phyloP scores from a whole-genome alignment of 2,888 invertebrate genomes.

The Poecilus cupreus region DNA sequence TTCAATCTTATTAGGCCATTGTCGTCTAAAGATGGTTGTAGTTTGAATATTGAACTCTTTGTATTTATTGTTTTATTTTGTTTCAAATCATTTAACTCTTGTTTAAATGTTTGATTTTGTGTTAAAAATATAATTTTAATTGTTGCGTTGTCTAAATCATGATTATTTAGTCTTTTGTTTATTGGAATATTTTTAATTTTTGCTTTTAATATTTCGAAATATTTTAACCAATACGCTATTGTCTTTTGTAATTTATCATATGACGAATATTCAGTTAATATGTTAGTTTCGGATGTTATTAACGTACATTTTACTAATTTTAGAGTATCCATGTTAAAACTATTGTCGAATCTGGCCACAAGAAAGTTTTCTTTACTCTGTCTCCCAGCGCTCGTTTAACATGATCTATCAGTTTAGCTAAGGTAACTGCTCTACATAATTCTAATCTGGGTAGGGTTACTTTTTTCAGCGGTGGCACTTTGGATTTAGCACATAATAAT shows the following conservation, averaged over 20 bases:
- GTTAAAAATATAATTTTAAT: too few relatives aligned
- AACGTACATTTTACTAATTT: too few relatives aligned
- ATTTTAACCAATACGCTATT: too few relatives aligned
- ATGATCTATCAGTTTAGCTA: slow-evolving; percentile 60
- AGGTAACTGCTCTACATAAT: slow-evolving; percentile 63
- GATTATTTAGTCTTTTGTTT: too few relatives aligned
- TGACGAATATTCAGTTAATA: too few relatives aligned
- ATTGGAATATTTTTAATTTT: too few relatives aligned
- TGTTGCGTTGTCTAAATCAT: too few relatives aligned
- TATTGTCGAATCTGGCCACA: slow-evolving; percentile 65
- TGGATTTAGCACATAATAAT: slow-evolving; percentile 43
- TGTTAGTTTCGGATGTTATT: too few relatives aligned
- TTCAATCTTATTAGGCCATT: slow-evolving; percentile 62
- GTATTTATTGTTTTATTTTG: not conserved
- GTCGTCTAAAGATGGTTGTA: slow-evolving; percentile 60
- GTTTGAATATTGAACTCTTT: slow-evolving; percentile 21
- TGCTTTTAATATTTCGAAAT: too few relatives aligned
- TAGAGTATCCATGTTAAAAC: slow-evolving; percentile 61
- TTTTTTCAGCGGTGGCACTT: too few relatives aligned
- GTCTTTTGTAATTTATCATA: too few relatives aligned
- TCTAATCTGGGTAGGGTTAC: slow-evolving; percentile 64
- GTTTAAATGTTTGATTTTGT: not conserved
- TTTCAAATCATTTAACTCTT: slow-evolving; percentile 48
- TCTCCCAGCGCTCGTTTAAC: slow-evolving; percentile 37
- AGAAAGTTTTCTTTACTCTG: slow-evolving; percentile 27